Evolutionary conservation across 2,113 vertebrate genomes (phyloP), one percentile per base, ranked within the genome.

Genomic region (Maccullochella peelii): DNA sequence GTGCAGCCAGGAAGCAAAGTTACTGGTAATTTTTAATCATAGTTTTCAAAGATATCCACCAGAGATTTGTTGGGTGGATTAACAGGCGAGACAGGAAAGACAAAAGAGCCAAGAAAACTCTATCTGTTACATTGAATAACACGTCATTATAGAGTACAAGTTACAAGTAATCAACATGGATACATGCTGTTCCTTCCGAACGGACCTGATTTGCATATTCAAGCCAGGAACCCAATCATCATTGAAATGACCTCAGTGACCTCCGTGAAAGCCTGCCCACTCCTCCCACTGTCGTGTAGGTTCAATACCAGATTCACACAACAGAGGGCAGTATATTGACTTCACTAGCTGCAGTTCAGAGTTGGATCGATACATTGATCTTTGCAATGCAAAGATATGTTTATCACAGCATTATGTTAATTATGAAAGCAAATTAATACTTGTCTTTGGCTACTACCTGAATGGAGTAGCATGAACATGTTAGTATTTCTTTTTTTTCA

Each of bases 211-310:
- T 74, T 83, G 8, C 20, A 76, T 52, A 55, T 33, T 68, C 33
- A 47, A 70, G 40, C n/a, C 0, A 79, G 40, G 67, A 86, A 66
- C n/a, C 16, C 4, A 4, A 61, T 52, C 36, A 63, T 68, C 1
- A 72, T 18, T 70, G 40, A 69, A 83, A 85, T 70, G 77, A 87
- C 86, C 86, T 92, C 78, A 67, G 47, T 88, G 87, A 92, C 89
- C 84, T 86, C 67, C 12, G 52, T 57, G 73, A 80, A 38, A 68
- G 61, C 36, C 62, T 30, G 55, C 33, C 84, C n/a, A 57, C 49
- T 66, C 50, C 65, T 61, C 38, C 33, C 21, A 11, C 82, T 81
- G 36, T 66, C n/a, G 42, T 23, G 30, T 11, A 52, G 49, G 21
- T 57, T 82, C 57, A 89, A 6, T 79, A 77, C 71, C 58, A 57